Conservation (phyloP, 2,797 vertebrate genomes). For the Eulemur rubriventer region DNA sequence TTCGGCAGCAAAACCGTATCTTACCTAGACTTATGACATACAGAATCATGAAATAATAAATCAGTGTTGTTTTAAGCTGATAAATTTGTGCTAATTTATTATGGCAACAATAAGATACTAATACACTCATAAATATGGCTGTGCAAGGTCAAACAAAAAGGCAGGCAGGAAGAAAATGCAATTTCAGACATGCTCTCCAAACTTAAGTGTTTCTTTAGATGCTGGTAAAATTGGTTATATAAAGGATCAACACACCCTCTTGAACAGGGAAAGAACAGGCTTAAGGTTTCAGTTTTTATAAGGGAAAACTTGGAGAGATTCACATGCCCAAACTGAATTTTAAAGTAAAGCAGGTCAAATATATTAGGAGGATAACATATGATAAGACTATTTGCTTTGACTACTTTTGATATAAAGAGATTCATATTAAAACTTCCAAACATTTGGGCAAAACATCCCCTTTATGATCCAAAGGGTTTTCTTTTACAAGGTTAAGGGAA, state of each 20-base stretch:
- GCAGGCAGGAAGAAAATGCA: neutral
- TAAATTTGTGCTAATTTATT: neutral
- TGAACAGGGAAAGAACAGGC: neutral
- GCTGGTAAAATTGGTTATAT: neutral
- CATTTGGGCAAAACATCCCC: neutral
- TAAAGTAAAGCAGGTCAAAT: neutral
- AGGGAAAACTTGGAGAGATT: neutral
- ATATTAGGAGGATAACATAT: neutral
- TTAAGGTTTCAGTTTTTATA: neutral
- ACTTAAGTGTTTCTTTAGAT: neutral
- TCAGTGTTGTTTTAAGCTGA: neutral
- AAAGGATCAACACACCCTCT: neutral
- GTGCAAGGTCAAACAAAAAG: neutral
- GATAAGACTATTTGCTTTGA: neutral
- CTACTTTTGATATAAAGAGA: neutral
- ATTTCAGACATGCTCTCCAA: neutral
- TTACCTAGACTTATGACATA: neutral
- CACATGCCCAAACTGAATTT: neutral
- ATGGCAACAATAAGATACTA: neutral
- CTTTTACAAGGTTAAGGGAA: neutral
- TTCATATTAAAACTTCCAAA: neutral
- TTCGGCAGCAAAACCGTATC: no score
- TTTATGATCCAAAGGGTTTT: neutral
- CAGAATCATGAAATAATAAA: neutral
- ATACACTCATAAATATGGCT: neutral